Base-by-base conservation (phyloP, 2,888 invertebrate genomes). In the Erebia palarica region DNA sequence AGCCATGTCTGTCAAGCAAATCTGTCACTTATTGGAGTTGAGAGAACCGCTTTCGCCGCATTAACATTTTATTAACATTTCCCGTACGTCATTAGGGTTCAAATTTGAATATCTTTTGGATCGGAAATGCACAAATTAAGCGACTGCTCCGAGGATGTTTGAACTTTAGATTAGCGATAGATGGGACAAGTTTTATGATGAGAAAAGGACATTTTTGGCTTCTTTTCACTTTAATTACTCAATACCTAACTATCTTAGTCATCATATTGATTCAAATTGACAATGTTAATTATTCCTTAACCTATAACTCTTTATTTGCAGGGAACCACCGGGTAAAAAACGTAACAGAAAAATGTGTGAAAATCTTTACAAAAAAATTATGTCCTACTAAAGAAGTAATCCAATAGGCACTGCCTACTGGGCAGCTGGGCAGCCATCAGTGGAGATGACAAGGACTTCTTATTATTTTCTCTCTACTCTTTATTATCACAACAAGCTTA, bases 111-210 rank as follows among this genome's bases (percentile, higher is more conserved):
- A 92, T 93, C 92, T 86, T 55, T 86, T 85, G 84, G 89, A 92
- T 92, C 92, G 92, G 92, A 93, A 92, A 92, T 92, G 92, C 91
- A 91, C 91, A 92, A 92, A 92, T 93, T 93, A 92, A 92, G 90
- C 91, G 89, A 86, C 21, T 63, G 63, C 9, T 63, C 47, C 21
- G 21, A 21, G 21, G 63, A 63, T 49, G 61, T 63, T 21, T 49
- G 0, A 49, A 49, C 18, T 5, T 18, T 21, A 21, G 14, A 49
- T 63, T 63, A 63, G 63, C 21, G 8, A 49, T 21, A 63, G 63
- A 63, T 21, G 3, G 21, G 49, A 63, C 63, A 21, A 21, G 5
- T 7, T 7, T 58, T 7, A 21, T 13, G 14, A 0, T 2, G 44
- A 11, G n/a, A 60, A 60, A 60, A 60, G 1, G 9, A 13, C 8